Conservation (phyloP, 2,113 vertebrate genomes). For the Grantiella picta region DNA sequence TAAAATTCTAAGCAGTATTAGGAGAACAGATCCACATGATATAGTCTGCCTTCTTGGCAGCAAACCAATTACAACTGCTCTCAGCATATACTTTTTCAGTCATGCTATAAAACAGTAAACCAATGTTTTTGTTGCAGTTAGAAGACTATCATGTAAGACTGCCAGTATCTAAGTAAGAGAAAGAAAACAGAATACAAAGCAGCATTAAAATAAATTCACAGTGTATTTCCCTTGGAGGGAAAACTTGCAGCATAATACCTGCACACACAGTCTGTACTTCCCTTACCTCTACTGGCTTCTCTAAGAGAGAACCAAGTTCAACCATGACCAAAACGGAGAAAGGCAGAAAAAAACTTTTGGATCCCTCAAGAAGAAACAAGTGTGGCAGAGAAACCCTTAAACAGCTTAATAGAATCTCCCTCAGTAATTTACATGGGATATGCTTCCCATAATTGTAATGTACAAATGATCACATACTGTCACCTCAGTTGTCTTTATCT, state of each 20-base stretch:
- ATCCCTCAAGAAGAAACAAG: neutral
- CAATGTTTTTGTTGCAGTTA: neutral
- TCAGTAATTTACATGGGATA: neutral
- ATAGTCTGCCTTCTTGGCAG: neutral
- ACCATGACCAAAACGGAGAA: neutral
- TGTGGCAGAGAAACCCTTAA: neutral
- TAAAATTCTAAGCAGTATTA: neutral
- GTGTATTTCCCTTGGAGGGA: neutral
- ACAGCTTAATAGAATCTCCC: neutral
- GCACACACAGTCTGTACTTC: neutral
- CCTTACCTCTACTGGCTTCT: neutral
- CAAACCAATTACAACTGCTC: neutral
- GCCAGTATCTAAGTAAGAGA: neutral
- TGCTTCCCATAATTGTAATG: neutral
- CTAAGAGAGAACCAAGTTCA: neutral
- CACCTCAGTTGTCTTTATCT: fast-evolving
- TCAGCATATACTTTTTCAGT: neutral
- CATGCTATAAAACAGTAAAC: neutral
- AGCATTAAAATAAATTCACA: neutral
- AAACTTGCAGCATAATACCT: neutral
- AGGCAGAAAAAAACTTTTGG: neutral
- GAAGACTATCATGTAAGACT: neutral
- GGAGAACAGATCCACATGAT: neutral
- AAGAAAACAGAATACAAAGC: neutral
- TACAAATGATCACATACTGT: neutral